Evolutionary conservation across 2,797 vertebrate species (phyloP).

Genomic region (Macropodus opercularis): DNA sequence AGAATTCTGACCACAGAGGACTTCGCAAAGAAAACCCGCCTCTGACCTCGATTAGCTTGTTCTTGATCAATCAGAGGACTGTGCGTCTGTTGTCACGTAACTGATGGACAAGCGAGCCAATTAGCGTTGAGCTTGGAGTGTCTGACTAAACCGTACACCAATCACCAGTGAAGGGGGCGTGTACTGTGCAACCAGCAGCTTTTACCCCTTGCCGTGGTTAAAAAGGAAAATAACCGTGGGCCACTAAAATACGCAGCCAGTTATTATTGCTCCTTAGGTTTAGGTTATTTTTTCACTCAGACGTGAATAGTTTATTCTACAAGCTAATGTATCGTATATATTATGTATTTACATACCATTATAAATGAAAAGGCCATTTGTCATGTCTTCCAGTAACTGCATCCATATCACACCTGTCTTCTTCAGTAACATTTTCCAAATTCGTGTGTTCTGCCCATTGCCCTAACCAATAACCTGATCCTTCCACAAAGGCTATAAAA

Average conservation of each 20-base stretch:
- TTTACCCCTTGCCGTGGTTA: not conserved
- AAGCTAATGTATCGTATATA: not conserved
- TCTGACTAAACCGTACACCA: constrained; percentile 21
- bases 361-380: not conserved
- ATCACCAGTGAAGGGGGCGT: constrained; percentile 2
- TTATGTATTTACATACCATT: not conserved
- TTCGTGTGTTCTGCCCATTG: too few species aligned
- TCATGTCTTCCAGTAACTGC: too few species aligned
- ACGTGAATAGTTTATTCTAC: not conserved
- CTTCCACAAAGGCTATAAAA: not conserved
- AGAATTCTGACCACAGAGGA: constrained; percentile 44
- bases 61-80: constrained; percentile 53
- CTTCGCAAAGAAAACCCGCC: constrained; percentile 11
- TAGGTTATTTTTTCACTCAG: not conserved
- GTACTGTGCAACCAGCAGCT: not conserved
- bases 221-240: not conserved
- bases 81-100: constrained; percentile 57
- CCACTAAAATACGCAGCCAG: too few species aligned
- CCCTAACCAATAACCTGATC: not conserved
- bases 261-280: too few species aligned
- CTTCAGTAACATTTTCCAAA: too few species aligned
- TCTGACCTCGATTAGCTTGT: not conserved
- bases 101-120: constrained; percentile 36
- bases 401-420: too few species aligned
- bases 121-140: not conserved